Percentiles rank a stretch among this genome's conserved stretches.
Evolutionary conservation across 2,888 invertebrate genomes (phyloP).

Genomic region (Subacronicta megacephala): DNA sequence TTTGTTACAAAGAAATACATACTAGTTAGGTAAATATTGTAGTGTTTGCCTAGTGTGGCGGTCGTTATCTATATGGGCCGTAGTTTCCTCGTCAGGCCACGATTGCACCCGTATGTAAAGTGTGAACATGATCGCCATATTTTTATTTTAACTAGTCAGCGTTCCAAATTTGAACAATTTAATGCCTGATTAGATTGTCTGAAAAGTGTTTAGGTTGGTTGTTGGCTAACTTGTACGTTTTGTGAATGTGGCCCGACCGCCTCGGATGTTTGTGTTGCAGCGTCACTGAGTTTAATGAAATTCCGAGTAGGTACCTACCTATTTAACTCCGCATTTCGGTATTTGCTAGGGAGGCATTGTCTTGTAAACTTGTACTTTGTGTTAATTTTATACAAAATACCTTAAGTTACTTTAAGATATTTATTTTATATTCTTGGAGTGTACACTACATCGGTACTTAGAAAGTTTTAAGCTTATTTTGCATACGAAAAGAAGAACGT

Average conservation of each 20-base stretch:
- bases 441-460: no score
- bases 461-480: no score
- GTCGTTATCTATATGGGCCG: slow-evolving; percentile 84
- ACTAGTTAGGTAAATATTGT: slow-evolving; percentile 64
- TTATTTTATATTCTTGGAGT: neutral
- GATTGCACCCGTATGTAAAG: slow-evolving; percentile 67
- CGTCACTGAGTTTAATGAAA: slow-evolving; percentile 67
- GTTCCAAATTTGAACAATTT: slow-evolving; percentile 5
- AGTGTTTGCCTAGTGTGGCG: slow-evolving; percentile 68
- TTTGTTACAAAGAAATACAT: slow-evolving; percentile 49
- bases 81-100: slow-evolving; percentile 80
- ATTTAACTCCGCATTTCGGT: slow-evolving; percentile 59
- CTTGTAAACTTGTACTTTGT: slow-evolving; percentile 31
- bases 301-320: slow-evolving; percentile 59
- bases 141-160: slow-evolving; percentile 16
- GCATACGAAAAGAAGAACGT: no score
- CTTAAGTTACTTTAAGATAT: slow-evolving; percentile 5
- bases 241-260: slow-evolving; percentile 58
- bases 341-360: slow-evolving; percentile 52
- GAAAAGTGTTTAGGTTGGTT: slow-evolving; percentile 22
- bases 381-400: slow-evolving; percentile 33
- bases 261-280: slow-evolving; percentile 61
- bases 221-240: slow-evolving; percentile 53
- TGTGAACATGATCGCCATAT: slow-evolving; percentile 26
- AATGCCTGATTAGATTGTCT: slow-evolving; percentile 7